A percentile compares a stretch with the other conserved stretches of the same genome.
These are phyloP conservation scores for Ichneumoninae sp. DNA, from an alignment of 2,888 invertebrate genomes.

Conservation along the genomic window DNA sequence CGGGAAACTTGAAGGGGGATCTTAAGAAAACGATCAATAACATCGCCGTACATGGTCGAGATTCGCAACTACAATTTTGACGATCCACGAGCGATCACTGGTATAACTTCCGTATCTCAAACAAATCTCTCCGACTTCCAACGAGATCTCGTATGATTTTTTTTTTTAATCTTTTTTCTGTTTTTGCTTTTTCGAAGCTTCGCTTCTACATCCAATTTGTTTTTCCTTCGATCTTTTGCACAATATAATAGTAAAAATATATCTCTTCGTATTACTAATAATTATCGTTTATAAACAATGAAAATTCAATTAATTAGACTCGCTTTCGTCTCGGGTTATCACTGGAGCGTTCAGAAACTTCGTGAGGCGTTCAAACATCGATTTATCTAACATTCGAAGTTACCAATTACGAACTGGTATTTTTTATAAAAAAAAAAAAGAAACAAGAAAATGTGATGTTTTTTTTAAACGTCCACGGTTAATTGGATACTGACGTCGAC, in stretches of 20 bases:
- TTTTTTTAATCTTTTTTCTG: not conserved
- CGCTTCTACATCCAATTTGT: conserved; percentile 24
- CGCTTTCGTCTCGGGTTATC: conserved; percentile 49
- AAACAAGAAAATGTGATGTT: conserved; percentile 15
- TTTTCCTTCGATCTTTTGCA: conserved; percentile 65
- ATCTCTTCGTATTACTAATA: conserved; percentile 76
- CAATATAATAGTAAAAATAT: conserved; percentile 78
- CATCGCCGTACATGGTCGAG: conserved; percentile 25
- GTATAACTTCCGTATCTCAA: conserved; percentile 36
- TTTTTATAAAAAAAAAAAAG: not conserved
- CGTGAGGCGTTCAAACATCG: conserved; percentile 27
- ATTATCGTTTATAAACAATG: conserved; percentile 72
- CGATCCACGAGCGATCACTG: conserved; percentile 34
- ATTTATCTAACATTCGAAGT: conserved; percentile 13
- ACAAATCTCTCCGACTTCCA: conserved; percentile 51
- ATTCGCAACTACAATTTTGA: conserved; percentile 4
- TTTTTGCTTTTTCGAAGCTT: conserved; percentile 1
- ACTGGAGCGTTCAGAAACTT: conserved; percentile 42
- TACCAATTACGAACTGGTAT: conserved; percentile 7
- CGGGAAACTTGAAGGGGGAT: conserved; percentile 9
- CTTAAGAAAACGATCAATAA: conserved; percentile 45
- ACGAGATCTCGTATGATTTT: conserved; percentile 21
- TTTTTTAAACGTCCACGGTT: conserved; percentile 8
- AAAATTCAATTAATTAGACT: conserved; percentile 67
- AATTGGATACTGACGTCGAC: not conserved